Conservation (phyloP, 2,797 vertebrate species). For the Gallirallus australis region DNA sequence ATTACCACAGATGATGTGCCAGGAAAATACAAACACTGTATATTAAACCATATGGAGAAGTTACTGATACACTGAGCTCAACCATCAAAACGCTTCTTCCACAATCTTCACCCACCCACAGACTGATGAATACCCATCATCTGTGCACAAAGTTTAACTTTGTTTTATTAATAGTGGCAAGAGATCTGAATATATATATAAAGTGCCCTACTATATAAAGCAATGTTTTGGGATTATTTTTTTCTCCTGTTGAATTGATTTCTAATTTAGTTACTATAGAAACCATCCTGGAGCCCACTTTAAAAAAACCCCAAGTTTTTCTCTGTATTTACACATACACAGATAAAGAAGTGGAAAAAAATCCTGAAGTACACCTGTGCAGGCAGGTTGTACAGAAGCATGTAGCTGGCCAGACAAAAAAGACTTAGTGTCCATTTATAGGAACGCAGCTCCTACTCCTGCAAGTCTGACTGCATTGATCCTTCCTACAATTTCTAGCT, state of each 20-base stretch:
- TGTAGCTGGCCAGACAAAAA: neutral
- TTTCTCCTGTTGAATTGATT: slow-evolving; percentile 37
- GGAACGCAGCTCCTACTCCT: neutral
- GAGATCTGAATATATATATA: slow-evolving; percentile 11
- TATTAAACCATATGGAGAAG: slow-evolving; percentile 37
- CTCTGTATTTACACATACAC: neutral
- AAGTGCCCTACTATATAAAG: slow-evolving; percentile 56
- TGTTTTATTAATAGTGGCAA: slow-evolving; percentile 50
- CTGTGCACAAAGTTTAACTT: slow-evolving; percentile 37
- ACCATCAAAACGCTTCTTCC: slow-evolving; percentile 8
- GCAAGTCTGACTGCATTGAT: neutral
- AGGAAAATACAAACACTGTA: slow-evolving; percentile 26
- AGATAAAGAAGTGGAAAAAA: neutral
- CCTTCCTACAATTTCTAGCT: neutral
- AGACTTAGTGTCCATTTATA: neutral
- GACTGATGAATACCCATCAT: slow-evolving; percentile 47
- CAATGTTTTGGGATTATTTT: slow-evolving; percentile 13
- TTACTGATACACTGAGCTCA: slow-evolving; percentile 3
- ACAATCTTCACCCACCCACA: slow-evolving; percentile 35
- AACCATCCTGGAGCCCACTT: slow-evolving; percentile 50
- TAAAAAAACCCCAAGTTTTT: neutral
- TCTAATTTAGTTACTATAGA: slow-evolving; percentile 75
- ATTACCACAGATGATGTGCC: neutral
- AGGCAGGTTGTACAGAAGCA: neutral
- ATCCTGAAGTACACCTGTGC: neutral